Conservation (phyloP, 2,888 invertebrate genomes). For the Archaeoteleia sp. region DNA sequence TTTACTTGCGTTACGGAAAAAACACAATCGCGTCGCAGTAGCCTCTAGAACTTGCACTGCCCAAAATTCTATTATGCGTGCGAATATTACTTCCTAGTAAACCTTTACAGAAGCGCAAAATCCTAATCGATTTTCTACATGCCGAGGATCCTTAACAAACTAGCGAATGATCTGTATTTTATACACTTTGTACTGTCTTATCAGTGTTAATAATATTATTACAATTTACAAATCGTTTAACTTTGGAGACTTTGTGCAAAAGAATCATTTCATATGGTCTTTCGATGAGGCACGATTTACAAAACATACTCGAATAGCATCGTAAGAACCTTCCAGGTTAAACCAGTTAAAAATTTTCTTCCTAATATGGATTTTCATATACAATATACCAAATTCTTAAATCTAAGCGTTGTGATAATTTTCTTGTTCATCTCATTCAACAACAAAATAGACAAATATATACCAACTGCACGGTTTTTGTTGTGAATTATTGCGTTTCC, state of each 20-base stretch:
- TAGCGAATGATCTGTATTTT: slow-evolving; percentile 19
- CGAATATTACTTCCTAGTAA: not conserved
- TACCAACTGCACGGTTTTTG: too few relatives aligned
- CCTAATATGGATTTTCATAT: too few relatives aligned
- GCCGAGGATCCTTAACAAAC: slow-evolving; percentile 14
- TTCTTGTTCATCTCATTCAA: too few relatives aligned
- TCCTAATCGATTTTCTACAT: slow-evolving; percentile 3
- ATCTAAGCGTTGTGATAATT: too few relatives aligned
- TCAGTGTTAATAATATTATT: slow-evolving; percentile 22
- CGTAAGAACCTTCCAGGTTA: too few relatives aligned
- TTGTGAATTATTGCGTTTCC: too few relatives aligned
- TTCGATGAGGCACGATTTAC: too few relatives aligned
- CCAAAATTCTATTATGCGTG: slow-evolving; percentile 14
- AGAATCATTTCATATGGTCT: not conserved
- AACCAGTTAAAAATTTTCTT: too few relatives aligned
- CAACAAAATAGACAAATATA: too few relatives aligned
- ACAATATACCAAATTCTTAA: too few relatives aligned
- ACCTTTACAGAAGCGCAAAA: slow-evolving; percentile 8
- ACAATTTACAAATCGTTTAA: slow-evolving; percentile 25
- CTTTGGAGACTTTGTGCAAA: not conserved
- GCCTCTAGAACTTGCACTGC: slow-evolving; percentile 21
- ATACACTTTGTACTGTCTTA: slow-evolving; percentile 37
- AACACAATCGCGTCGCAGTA: slow-evolving; percentile 13
- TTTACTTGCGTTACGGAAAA: not conserved
- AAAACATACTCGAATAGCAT: too few relatives aligned